phyloP scores from a whole-genome alignment of 92 coral and sea anemone genomes.

The Epizoanthus scotinus region DNA sequence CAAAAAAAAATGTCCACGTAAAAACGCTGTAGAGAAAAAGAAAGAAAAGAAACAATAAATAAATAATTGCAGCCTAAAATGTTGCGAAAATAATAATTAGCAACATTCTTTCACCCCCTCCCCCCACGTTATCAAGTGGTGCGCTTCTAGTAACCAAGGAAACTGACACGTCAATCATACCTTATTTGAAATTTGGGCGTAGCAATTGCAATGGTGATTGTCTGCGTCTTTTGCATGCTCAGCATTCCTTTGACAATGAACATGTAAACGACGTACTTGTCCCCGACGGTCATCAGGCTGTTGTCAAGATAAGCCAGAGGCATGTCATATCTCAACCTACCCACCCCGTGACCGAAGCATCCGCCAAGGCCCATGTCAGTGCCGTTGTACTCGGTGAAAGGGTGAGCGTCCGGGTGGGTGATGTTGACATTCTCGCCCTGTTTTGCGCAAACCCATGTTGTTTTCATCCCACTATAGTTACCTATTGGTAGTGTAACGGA shows the following conservation, averaged over 20 bases:
- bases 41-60: too few species aligned
- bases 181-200: constrained; percentile 20
- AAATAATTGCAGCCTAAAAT: too few species aligned
- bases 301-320: constrained; percentile 33
- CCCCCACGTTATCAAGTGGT: too few species aligned
- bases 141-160: too few species aligned
- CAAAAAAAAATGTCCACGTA: too few species aligned
- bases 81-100: too few species aligned
- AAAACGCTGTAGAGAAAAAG: too few species aligned
- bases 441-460: neutral
- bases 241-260: neutral
- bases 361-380: constrained; percentile 1
- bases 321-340: constrained; percentile 11
- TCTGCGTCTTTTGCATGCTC: neutral
- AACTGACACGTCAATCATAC: neutral
- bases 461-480: constrained; percentile 20
- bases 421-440: neutral
- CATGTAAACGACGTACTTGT: neutral
- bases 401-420: neutral
- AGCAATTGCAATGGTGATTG: neutral
- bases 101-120: too few species aligned
- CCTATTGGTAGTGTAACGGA: too few species aligned
- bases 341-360: constrained; percentile 15
- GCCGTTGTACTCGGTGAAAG: constrained; percentile 4
- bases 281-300: neutral